phyloP scores from a whole-genome alignment of 1,140 invertebrate species.

The Zaprionus taronus region DNA sequence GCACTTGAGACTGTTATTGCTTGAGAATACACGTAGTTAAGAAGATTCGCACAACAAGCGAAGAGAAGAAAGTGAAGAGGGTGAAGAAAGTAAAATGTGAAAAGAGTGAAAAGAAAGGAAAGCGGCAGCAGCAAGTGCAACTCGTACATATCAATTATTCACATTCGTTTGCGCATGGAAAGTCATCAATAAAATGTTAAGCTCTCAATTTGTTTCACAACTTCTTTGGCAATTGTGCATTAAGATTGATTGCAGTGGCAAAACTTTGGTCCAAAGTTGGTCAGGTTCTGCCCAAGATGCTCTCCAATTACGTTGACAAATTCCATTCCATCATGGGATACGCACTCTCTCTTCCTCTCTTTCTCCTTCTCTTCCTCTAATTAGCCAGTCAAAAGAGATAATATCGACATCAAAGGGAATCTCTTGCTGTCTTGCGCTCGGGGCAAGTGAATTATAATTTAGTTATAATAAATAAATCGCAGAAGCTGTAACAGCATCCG shows the following conservation, averaged over 20 bases:
- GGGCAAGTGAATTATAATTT: constrained; percentile 15
- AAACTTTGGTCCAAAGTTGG: constrained; percentile 10
- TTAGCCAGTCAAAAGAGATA: constrained; percentile 8
- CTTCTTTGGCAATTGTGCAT: constrained; percentile 33
- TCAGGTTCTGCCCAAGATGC: background rate
- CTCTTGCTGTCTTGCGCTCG: background rate
- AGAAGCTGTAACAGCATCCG: background rate
- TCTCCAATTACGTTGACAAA: background rate
- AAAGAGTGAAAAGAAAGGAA: background rate
- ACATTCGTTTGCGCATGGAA: constrained; percentile 14
- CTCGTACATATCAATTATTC: constrained; percentile 35
- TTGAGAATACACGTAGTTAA: constrained; percentile 99
- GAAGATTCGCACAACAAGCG: constrained; percentile 85
- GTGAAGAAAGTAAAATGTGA: background rate
- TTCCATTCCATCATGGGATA: background rate
- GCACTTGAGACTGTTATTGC: constrained; percentile 94
- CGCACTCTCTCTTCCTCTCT: no score
- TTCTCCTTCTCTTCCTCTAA: background rate
- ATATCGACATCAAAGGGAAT: constrained; percentile 19
- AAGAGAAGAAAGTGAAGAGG: background rate
- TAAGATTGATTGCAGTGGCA: constrained; percentile 37
- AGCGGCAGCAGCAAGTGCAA: background rate
- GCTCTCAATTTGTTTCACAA: constrained; percentile 32
- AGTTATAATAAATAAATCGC: constrained; percentile 9
- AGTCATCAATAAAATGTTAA: constrained; percentile 47